Evolutionary conservation across 2,113 vertebrate species (phyloP).

Genomic region (Pungitius pungitius): DNA sequence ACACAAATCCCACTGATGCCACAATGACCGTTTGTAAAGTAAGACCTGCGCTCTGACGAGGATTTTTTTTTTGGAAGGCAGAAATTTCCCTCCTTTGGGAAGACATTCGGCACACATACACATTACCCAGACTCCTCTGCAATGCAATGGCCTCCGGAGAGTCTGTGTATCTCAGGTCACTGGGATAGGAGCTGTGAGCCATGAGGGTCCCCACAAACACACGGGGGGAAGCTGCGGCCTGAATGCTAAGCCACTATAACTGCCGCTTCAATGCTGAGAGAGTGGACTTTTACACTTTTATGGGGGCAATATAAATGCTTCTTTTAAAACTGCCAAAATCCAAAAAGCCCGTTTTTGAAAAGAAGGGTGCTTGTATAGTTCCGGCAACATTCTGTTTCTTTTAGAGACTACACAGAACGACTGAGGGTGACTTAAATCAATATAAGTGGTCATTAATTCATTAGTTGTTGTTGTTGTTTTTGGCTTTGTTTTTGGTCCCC

Average conservation of each 20-base stretch:
- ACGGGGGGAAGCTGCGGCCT: neutral
- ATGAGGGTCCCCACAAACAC: slow-evolving; percentile 19
- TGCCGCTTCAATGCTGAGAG: slow-evolving; percentile 7
- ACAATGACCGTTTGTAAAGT: neutral
- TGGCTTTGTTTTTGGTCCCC: neutral
- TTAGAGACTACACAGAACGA: neutral
- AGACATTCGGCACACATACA: neutral
- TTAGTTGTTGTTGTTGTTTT: too few species aligned
- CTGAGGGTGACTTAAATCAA: too few species aligned
- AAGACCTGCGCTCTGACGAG: neutral
- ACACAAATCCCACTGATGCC: neutral
- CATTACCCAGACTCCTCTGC: neutral
- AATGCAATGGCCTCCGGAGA: neutral
- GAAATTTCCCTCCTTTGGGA: neutral
- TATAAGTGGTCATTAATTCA: neutral
- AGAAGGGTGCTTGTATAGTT: neutral
- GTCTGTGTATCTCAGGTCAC: slow-evolving; percentile 25
- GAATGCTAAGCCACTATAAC: slow-evolving; percentile 20
- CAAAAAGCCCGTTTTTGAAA: neutral
- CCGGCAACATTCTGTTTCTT: neutral
- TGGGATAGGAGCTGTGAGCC: slow-evolving; percentile 20
- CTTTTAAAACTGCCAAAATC: neutral
- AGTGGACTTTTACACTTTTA: slow-evolving; percentile 3
- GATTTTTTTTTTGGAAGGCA: neutral
- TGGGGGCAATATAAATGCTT: neutral